Conservation (phyloP, 2,797 vertebrate species). For the Intellagama lesueurii region DNA sequence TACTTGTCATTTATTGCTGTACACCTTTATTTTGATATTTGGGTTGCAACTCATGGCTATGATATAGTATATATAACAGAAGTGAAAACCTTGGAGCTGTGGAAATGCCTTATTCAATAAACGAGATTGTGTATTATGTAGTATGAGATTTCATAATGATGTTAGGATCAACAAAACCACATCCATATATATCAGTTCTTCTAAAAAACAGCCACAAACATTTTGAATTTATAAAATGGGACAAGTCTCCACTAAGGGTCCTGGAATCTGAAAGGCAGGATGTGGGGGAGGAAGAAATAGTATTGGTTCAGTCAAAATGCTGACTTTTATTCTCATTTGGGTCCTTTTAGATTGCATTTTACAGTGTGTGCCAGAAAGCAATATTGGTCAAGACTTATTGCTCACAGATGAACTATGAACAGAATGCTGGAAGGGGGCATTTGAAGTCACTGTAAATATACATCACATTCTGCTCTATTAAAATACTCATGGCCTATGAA, state of each 20-base stretch:
- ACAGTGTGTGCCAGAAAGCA: slow-evolving; percentile 77
- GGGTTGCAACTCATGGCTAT: not conserved
- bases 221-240: slow-evolving; percentile 55
- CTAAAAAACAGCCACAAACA: slow-evolving; percentile 18
- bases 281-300: slow-evolving; percentile 65
- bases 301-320: slow-evolving; percentile 71
- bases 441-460: slow-evolving; percentile 75
- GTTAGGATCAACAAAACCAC: slow-evolving; percentile 15
- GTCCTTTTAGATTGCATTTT: slow-evolving; percentile 78
- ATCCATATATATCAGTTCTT: not conserved
- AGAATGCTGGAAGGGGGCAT: slow-evolving; percentile 74
- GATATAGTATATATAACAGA: not conserved
- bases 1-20: not conserved
- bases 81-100: not conserved
- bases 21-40: not conserved
- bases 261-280: slow-evolving; percentile 57
- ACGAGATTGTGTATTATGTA: not conserved
- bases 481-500: slow-evolving; percentile 55
- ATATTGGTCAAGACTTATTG: slow-evolving; percentile 78
- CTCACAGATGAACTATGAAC: slow-evolving; percentile 77
- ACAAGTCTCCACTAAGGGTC: slow-evolving; percentile 50
- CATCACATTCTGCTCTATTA: slow-evolving; percentile 61
- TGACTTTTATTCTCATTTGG: slow-evolving; percentile 77
- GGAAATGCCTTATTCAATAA: not conserved
- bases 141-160: not conserved